Conservation (phyloP, 2,113 vertebrate genomes). For the Turnix velox region DNA sequence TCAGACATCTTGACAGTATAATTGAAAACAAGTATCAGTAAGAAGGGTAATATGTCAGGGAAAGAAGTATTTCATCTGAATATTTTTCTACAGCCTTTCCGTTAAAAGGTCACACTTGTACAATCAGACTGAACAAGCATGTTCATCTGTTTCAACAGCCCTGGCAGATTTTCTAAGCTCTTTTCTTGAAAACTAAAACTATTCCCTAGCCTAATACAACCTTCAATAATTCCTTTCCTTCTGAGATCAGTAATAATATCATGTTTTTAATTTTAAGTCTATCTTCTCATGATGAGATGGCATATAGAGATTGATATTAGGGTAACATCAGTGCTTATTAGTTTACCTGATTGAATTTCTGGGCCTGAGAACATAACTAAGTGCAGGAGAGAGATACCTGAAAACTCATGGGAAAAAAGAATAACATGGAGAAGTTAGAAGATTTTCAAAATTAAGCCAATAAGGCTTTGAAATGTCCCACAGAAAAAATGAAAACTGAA, state of each 20-base stretch:
- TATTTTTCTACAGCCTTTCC: neutral
- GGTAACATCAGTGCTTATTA: neutral
- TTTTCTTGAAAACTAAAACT: neutral
- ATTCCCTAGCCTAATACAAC: neutral
- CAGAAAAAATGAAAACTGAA: neutral
- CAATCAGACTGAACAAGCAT: neutral
- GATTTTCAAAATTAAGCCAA: neutral
- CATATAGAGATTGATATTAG: neutral
- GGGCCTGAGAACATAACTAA: neutral
- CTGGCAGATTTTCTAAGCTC: neutral
- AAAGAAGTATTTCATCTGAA: neutral
- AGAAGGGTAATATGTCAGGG: neutral
- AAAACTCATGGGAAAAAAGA: neutral
- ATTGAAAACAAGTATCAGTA: neutral
- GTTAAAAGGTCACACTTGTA: conserved; percentile 37
- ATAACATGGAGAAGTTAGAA: neutral
- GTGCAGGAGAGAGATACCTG: neutral
- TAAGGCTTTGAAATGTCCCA: neutral
- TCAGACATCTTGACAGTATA: neutral
- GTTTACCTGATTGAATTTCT: neutral
- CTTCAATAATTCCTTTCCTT: neutral
- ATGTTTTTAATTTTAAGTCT: neutral
- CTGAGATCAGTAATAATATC: neutral
- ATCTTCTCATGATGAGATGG: neutral
- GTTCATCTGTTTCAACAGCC: neutral